Base-by-base conservation (phyloP, 2,888 invertebrate genomes). In the Corythucha ciliata region DNA sequence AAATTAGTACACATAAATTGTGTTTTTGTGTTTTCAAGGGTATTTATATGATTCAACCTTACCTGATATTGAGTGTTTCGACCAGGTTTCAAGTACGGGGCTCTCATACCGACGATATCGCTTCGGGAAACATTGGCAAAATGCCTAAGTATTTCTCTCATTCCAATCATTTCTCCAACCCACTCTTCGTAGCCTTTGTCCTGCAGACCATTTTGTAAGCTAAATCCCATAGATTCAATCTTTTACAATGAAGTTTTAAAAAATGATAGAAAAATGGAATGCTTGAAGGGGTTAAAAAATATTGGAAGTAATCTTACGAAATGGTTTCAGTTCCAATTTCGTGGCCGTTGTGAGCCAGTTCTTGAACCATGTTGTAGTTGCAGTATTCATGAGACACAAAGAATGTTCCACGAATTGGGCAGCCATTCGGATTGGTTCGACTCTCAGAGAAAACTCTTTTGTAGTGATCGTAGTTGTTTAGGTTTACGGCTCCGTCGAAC, bases 151-250 rank as follows among this genome's bases (percentile, higher is more conserved):
- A 91, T 88, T 68, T 89, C 88, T 57, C 89, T 76, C 90, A 91
- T 90, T 44, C 90, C 90, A 62, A 91, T 84, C 87, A 90, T 89
- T 71, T 91, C 91, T 20, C 88, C 87, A 0, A 83, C 85, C 91
- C 91, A 92, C 67, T 88, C 88, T 71, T 91, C 90, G 68, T 89
- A 86, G 48, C 85, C 84, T 68, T 87, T 85, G 69, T 87, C 86
- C 70, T 92, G 87, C 8, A 93, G 73, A 39, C 90, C 86, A 65
- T 80, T 81, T 65, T 90, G 88, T 10, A 79, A 69, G 26, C 80
- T 80, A 57, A 29, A 48, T 12, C 14, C 37, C 12, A 36, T 36
- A 16, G 12, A 12, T 12, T 36, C 14, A 7, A 12, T 36, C 16
- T 10, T n/a, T 29, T n/a, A 10, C 29, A 29, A 10, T 10, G 29